These are phyloP conservation scores for Rhaphigaster nebulosa DNA, from an alignment of 2,888 invertebrate genomes.

Conservation along the genomic window DNA sequence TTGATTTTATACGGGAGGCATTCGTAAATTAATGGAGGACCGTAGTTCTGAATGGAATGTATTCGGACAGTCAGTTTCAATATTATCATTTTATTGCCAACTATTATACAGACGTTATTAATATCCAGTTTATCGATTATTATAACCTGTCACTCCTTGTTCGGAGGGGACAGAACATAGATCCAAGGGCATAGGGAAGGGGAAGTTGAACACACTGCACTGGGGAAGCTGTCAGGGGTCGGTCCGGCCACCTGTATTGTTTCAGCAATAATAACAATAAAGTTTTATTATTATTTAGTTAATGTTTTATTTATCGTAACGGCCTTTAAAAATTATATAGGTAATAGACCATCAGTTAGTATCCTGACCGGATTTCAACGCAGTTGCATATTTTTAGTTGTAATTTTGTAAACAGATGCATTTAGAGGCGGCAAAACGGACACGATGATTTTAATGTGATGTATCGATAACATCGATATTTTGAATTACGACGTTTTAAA, in stretches of 20 bases:
- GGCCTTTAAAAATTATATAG: too few species aligned
- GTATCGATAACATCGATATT: too few species aligned
- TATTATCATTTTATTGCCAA: background rate
- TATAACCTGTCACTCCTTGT: slow-evolving; percentile 5
- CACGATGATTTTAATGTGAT: too few species aligned
- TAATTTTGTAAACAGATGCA: too few species aligned
- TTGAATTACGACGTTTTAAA: too few species aligned
- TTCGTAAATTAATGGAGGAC: too few species aligned
- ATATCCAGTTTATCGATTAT: background rate
- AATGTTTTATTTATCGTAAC: background rate
- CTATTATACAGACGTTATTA: background rate
- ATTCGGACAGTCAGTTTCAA: background rate
- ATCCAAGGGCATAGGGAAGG: too few species aligned
- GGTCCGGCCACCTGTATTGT: background rate
- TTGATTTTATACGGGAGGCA: too few species aligned
- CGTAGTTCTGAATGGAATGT: background rate
- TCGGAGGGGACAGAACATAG: background rate
- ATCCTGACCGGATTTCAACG: too few species aligned
- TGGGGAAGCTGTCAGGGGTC: background rate
- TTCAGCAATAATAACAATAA: background rate
- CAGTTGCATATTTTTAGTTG: too few species aligned
- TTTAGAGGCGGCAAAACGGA: too few species aligned
- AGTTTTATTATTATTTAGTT: background rate
- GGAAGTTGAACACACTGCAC: background rate
- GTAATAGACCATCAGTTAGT: too few species aligned